Evolutionary conservation across 1,140 invertebrate genomes (phyloP).

Genomic region (Diorhabda elongata): DNA sequence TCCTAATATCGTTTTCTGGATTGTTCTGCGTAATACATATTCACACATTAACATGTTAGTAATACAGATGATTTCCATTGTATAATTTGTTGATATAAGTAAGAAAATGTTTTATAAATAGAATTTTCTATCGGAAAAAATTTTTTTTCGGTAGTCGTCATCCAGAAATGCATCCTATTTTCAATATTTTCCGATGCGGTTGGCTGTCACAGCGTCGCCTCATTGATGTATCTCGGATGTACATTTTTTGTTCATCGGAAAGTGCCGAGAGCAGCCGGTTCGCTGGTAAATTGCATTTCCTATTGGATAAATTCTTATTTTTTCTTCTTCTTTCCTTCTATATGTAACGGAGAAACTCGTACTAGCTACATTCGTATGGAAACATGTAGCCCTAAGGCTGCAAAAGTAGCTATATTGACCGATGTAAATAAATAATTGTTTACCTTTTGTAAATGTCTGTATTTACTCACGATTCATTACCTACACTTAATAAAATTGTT

Average conservation of each 20-base stretch:
- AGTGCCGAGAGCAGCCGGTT: constrained; percentile 1
- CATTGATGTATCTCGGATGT: constrained; percentile 2
- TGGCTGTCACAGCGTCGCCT: background rate
- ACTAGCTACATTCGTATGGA: background rate
- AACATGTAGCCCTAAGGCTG: background rate
- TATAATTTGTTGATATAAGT: too few relatives aligned
- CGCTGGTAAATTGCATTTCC: constrained; percentile 1
- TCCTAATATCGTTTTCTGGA: too few relatives aligned
- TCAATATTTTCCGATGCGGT: background rate
- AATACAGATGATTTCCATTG: too few relatives aligned
- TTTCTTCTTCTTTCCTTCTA: background rate
- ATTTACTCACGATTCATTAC: too few relatives aligned
- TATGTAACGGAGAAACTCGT: background rate
- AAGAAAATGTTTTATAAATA: too few relatives aligned
- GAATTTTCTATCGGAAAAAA: too few relatives aligned
- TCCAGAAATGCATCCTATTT: background rate
- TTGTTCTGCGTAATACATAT: too few relatives aligned
- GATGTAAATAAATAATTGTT: too few relatives aligned
- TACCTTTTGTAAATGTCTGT: too few relatives aligned
- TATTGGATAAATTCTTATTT: background rate
- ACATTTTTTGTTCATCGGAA: background rate
- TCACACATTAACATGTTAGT: too few relatives aligned
- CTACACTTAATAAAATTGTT: too few relatives aligned
- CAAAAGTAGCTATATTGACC: background rate
- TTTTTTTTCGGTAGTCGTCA: too few relatives aligned